phyloP scores from a whole-genome alignment of 2,797 vertebrate genomes.

The Gallirallus australis region DNA sequence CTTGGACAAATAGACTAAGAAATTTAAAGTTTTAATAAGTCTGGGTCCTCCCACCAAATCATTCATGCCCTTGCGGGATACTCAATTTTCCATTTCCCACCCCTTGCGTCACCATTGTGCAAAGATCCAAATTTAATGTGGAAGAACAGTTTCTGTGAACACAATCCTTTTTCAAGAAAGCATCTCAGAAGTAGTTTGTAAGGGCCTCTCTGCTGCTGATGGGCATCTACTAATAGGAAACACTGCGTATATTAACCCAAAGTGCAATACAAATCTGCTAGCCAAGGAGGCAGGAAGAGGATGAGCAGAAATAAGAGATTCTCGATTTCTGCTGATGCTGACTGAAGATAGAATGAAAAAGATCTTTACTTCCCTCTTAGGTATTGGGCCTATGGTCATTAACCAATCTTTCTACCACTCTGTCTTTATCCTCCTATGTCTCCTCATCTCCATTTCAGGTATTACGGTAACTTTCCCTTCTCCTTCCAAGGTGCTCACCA shows the following conservation, averaged over 20 bases:
- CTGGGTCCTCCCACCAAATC: constrained; percentile 41
- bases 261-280: background rate
- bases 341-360: background rate
- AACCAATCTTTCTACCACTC: background rate
- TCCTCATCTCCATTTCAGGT: background rate
- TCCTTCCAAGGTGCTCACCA: background rate
- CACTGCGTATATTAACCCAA: background rate
- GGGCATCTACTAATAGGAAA: background rate
- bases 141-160: background rate
- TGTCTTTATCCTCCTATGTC: too few relatives aligned
- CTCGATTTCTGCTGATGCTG: background rate
- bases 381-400: background rate
- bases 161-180: background rate
- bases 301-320: background rate
- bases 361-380: background rate
- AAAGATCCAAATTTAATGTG: background rate
- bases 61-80: background rate
- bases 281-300: background rate
- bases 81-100: background rate
- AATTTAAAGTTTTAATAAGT: constrained; percentile 62
- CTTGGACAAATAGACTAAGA: constrained; percentile 49
- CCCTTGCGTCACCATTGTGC: background rate
- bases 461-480: background rate
- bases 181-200: background rate
- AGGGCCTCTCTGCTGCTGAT: background rate